Evolutionary conservation across 2,113 vertebrate species (phyloP).

Genomic region (Xenopus laevis): DNA sequence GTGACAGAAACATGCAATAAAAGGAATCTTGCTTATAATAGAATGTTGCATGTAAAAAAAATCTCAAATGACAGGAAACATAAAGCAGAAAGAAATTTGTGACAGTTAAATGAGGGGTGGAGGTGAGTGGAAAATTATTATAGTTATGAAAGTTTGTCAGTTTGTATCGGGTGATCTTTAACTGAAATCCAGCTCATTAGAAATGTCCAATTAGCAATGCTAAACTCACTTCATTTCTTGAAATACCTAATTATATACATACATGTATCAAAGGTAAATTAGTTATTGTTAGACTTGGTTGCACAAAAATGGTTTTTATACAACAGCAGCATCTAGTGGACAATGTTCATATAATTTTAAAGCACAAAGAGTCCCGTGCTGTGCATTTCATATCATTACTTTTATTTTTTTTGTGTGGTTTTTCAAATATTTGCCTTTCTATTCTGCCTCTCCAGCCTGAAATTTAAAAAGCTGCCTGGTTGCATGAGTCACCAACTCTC

Average conservation of each 20-base stretch:
- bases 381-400: background rate
- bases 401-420: background rate
- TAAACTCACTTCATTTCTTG: conserved; percentile 68
- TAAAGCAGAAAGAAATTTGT: conserved; percentile 18
- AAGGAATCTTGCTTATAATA: conserved; percentile 11
- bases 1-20: conserved; percentile 10
- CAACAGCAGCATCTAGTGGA: conserved; percentile 75
- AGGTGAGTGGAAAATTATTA: conserved; percentile 42
- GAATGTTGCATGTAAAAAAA: conserved; percentile 14
- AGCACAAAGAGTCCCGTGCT: no score
- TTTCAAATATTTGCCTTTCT: no score
- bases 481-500: no score
- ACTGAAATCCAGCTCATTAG: conserved; percentile 63
- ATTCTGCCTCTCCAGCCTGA: no score
- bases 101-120: conserved; percentile 38
- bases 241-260: conserved; percentile 67
- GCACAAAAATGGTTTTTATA: conserved; percentile 51
- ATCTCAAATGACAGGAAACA: conserved; percentile 29
- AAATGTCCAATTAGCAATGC: conserved; percentile 73
- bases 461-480: no score
- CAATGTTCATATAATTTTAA: conserved; percentile 22
- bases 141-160: conserved; percentile 46
- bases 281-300: conserved; percentile 54
- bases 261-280: conserved; percentile 64
- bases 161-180: conserved; percentile 52